Percentiles rank a stretch among this genome's conserved stretches.
Evolutionary conservation across 30 jellyfish, hydroid and myxozoan genomes (phyloP).

Genomic region (Mastigias papua): DNA sequence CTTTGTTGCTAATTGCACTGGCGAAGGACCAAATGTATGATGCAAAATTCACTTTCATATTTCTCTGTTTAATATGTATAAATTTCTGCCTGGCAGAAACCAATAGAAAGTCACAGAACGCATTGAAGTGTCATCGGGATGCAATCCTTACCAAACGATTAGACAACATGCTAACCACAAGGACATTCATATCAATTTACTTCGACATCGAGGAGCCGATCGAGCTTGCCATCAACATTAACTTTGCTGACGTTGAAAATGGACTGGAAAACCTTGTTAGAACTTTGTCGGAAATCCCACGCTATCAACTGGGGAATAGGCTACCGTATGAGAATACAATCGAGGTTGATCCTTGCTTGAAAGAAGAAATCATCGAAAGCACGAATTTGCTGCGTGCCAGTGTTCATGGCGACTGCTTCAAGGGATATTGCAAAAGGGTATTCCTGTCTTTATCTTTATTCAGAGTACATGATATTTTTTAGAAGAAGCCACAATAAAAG

Average conservation of each 20-base stretch:
- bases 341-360: neutral
- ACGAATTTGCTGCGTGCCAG: neutral
- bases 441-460: too few relatives aligned
- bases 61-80: neutral
- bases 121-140: neutral
- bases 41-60: neutral
- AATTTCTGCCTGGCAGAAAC: neutral
- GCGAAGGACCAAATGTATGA: too few relatives aligned
- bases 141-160: neutral
- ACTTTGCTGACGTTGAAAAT: neutral
- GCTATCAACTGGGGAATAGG: neutral
- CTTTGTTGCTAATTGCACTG: too few relatives aligned
- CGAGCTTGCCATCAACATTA: neutral
- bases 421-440: too few relatives aligned
- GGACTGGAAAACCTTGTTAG: neutral
- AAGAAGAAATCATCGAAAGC: too few relatives aligned
- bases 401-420: neutral
- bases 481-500: too few relatives aligned
- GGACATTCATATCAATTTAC: neutral
- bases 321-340: neutral
- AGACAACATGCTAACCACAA: neutral
- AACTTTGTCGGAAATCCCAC: neutral
- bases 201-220: neutral
- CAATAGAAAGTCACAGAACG: neutral
- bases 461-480: too few relatives aligned